Conservation (phyloP, 30 jellyfish, hydroid and myxozoan species). For the Pseudorhiza aurosa region DNA sequence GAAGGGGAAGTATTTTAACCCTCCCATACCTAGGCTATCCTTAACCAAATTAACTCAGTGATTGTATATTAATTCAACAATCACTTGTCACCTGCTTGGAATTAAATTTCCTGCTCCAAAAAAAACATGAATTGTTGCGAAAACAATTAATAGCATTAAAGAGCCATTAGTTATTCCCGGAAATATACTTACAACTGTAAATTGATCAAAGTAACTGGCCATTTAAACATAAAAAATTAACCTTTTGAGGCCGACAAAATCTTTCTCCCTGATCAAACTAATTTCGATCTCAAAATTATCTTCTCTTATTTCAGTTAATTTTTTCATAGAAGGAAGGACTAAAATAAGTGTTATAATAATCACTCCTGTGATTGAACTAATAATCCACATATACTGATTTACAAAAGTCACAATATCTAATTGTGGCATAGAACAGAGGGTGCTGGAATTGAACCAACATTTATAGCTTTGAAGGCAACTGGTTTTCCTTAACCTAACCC, state of each 20-base stretch:
- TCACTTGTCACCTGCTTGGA: conserved; percentile 28
- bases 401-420: conserved; percentile 31
- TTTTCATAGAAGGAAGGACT: background rate
- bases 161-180: background rate
- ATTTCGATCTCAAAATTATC: background rate
- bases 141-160: background rate
- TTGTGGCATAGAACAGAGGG: conserved; percentile 58
- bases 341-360: background rate
- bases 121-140: background rate
- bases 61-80: background rate
- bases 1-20: background rate
- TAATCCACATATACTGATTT: conserved; percentile 14
- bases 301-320: background rate
- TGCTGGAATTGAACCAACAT: conserved; percentile 68
- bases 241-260: background rate
- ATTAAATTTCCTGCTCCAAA: background rate
- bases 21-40: background rate
- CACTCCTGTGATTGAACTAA: background rate
- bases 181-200: background rate
- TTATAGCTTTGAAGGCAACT: conserved; percentile 56
- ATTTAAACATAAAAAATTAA: background rate
- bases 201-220: conserved; percentile 52
- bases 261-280: background rate
- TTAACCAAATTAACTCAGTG: background rate
- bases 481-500: conserved; percentile 43